Conservation (phyloP, 2,888 invertebrate species). For the Onchidella celtica region DNA sequence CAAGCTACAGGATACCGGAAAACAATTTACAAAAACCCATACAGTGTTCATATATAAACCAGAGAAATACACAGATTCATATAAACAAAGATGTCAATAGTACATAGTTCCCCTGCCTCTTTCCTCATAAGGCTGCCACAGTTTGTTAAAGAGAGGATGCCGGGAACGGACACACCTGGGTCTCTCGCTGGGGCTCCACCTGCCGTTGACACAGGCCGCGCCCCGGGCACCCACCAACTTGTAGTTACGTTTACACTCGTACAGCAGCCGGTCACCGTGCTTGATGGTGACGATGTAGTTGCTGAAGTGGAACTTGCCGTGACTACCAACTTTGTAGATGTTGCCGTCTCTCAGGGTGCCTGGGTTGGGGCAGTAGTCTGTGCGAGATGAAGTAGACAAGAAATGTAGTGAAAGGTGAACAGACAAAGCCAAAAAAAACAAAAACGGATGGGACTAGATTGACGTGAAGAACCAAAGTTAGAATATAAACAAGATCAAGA, state of each 20-base stretch:
- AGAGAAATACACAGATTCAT: too few relatives aligned
- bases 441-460: neutral
- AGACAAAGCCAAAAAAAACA: neutral
- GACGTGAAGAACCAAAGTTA: neutral
- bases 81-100: too few relatives aligned
- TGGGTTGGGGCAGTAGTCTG: slow-evolving; percentile 95
- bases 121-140: slow-evolving; percentile 65
- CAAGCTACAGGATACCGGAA: too few relatives aligned
- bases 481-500: too few relatives aligned
- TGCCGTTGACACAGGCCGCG: slow-evolving; percentile 96
- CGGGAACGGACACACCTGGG: slow-evolving; percentile 91
- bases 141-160: slow-evolving; percentile 84
- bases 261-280: slow-evolving; percentile 84
- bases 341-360: slow-evolving; percentile 94
- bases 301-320: slow-evolving; percentile 96
- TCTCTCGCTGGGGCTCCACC: slow-evolving; percentile 93
- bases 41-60: too few relatives aligned
- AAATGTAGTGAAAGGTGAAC: neutral
- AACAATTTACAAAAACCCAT: too few relatives aligned
- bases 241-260: slow-evolving; percentile 95
- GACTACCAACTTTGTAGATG: slow-evolving; percentile 82
- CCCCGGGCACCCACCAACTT: slow-evolving; percentile 91
- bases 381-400: too few relatives aligned
- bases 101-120: slow-evolving; percentile 35
- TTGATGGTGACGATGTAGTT: slow-evolving; percentile 86